Base-by-base conservation (phyloP, 2,113 vertebrate genomes). In the Phyllostomus hastatus region DNA sequence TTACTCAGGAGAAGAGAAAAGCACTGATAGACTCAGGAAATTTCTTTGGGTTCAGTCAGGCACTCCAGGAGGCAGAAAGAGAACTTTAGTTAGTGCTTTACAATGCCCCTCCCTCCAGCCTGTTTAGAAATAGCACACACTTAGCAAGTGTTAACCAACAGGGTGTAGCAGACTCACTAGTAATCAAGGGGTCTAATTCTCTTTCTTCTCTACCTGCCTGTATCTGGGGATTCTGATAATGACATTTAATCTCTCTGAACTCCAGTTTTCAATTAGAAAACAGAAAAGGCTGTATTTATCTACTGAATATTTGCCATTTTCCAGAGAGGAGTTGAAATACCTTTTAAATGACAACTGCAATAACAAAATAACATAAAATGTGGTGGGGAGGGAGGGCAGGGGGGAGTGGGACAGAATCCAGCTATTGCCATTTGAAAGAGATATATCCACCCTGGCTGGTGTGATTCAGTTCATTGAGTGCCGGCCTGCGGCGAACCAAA, bases 191-290 rank as follows among this genome's bases (percentile, higher is more conserved):
- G 50, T 66, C 75, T 88, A 54, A 87, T 76, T 81, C 69, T 88
- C 57, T 88, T 88, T 78, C 50, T 93, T 91, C 38, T 87, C 70
- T 90, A 85, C 81, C 82, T 94, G 61, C 7, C 46, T 79, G 76
- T 69, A 93, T 76, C 66, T 67, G 88, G 69, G 31, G 41, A 90
- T 69, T 54, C 76, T 19, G 31, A 90, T 20, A 95, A 69, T 22
- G 67, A 73, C 24, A 43, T 52, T 81, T 79, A 79, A 78, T 96
- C n/a, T 35, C 82, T 93, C 35, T 90, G 57, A 92, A 96, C 38
- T 94, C 50, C 11, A 28, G n/a, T 83, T 64, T 93, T 81, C 78
- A 91, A 1, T 69, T 83, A 86, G 57, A 90, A 96, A 95, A 50
- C 28, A 83, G 76, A 88, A 94, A 82, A 73, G 26, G 22, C 52